Evolutionary conservation across 2,113 vertebrate species (phyloP).

Genomic region (Erythrocebus patas): DNA sequence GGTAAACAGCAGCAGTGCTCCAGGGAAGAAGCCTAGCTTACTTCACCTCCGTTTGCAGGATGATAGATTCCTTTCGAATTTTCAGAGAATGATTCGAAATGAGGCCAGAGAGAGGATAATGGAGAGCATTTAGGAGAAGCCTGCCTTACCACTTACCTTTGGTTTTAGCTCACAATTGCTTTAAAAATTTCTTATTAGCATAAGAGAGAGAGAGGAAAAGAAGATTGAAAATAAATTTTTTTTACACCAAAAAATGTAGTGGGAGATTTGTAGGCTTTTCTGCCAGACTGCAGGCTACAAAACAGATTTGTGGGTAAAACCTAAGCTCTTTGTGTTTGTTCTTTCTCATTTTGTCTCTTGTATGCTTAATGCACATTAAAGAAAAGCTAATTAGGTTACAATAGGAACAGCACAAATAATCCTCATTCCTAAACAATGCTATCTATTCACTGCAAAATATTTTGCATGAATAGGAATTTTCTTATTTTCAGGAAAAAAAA

Average conservation of each 20-base stretch:
- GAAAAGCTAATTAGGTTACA: conserved; percentile 29
- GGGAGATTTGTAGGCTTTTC: background rate
- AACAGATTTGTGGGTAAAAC: background rate
- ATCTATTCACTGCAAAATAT: background rate
- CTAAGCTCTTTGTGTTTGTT: background rate
- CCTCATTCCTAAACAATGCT: background rate
- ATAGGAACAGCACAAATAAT: background rate
- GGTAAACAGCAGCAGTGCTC: background rate
- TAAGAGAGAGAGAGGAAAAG: background rate
- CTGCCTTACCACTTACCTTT: background rate
- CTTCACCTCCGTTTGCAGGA: background rate
- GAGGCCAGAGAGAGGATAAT: background rate
- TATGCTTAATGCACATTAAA: background rate
- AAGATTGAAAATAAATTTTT: conserved; percentile 45
- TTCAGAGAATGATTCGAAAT: background rate
- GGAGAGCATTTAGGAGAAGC: background rate
- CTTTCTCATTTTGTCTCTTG: background rate
- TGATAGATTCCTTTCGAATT: background rate
- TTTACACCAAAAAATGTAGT: background rate
- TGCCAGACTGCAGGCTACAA: background rate
- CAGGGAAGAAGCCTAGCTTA: background rate
- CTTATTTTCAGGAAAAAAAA: conserved; percentile 10
- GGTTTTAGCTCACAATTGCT: conserved; percentile 1
- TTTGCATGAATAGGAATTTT: background rate
- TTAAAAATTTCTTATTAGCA: conserved; percentile 21